Base-by-base conservation (phyloP, 2,888 invertebrate species). In the Biston stratarius region DNA sequence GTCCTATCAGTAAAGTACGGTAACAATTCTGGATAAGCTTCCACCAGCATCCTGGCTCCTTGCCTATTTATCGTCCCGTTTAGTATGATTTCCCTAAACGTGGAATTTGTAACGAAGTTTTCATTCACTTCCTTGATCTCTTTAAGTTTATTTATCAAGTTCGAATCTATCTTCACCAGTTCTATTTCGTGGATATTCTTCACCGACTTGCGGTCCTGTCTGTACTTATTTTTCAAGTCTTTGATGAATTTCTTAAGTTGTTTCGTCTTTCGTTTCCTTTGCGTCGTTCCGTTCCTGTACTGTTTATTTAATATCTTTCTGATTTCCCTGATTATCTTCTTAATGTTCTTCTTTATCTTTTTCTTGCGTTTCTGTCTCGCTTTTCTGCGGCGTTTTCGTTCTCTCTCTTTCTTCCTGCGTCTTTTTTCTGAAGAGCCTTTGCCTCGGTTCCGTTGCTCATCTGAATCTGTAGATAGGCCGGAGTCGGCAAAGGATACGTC, bases 191-290 rank as follows among this genome's bases (percentile, higher is more conserved):
- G 92, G 3, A 92, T 81, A 10, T 84, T 82, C 64, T 85, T 85
- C 0, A 91, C 85, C 0, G 85, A 66, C 36, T 85, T 77, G 1
- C 92, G 82, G 40, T 92, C 91, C 42, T 87, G 80, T 49, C 75
- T 85, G 67, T 87, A 92, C 47, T 86, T 83, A 36, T 79, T 83
- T 74, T 92, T 92, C 73, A 93, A 71, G 5, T 78, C 71, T 56
- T 85, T 83, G 24, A 93, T 80, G 49, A 88, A 92, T 48, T 79
- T 87, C 77, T 92, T 91, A 45, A 93, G 69, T 49, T 88, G 81
- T 34, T 80, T 89, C 0, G 92, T 91, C 76, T 87, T 91, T 62
- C 61, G 86, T 75, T 86, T 88, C 7, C 86, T 81, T 1, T 77
- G 73, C 1, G 72, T 70, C 6, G 91, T 87, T 6, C 84, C 86